Evolutionary conservation across 1,140 invertebrate species (phyloP).

Genomic region (Condylostylus longicornis): DNA sequence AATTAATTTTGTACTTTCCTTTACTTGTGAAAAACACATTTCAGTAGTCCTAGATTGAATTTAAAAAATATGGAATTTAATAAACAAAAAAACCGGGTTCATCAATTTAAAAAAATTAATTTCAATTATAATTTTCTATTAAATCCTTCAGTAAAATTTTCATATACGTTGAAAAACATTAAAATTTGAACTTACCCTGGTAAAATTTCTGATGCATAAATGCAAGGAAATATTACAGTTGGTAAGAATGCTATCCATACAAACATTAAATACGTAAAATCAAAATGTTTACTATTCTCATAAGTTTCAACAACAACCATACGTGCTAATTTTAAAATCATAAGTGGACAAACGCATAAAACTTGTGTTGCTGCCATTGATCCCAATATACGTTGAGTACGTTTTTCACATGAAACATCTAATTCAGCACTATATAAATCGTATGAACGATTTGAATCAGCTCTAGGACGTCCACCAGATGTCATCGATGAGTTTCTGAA

Average conservation of each 20-base stretch:
- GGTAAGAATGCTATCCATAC: conserved; percentile 57
- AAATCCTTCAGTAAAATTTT: too few species aligned
- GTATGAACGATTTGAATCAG: conserved; percentile 16
- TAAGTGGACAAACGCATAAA: conserved; percentile 49
- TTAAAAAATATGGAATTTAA: too few species aligned
- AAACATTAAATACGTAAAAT: conserved; percentile 50
- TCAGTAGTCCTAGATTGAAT: too few species aligned
- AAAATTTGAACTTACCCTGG: conserved; percentile 40
- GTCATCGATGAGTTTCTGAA: conserved; percentile 25
- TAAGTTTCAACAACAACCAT: conserved; percentile 51
- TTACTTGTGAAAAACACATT: too few species aligned
- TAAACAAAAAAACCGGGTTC: too few species aligned
- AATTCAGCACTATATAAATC: conserved; percentile 43
- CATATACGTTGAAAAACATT: too few species aligned
- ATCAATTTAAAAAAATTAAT: too few species aligned
- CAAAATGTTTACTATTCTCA: conserved; percentile 49
- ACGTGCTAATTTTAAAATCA: conserved; percentile 48
- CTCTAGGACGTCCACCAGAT: conserved; percentile 18
- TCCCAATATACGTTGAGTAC: conserved; percentile 50
- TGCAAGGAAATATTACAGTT: conserved; percentile 45
- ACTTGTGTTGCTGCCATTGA: conserved; percentile 49
- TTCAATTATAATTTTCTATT: too few species aligned
- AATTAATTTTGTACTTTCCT: too few species aligned
- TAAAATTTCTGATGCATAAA: conserved; percentile 49
- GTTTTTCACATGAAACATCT: conserved; percentile 46